Conservation (phyloP, 2,797 vertebrate genomes). For the Pantherophis vulpinus region DNA sequence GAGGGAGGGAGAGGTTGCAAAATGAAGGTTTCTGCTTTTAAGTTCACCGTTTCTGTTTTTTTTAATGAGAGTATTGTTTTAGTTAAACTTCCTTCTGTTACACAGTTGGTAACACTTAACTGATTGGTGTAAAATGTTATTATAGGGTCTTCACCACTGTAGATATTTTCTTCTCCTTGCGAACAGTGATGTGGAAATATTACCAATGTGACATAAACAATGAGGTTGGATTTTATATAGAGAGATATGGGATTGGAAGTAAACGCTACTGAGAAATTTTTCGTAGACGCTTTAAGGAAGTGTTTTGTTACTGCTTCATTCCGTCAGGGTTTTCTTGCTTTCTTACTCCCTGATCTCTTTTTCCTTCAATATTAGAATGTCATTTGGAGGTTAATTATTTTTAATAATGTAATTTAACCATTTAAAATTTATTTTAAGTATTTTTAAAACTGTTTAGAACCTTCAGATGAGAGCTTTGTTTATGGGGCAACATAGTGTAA, state of each 20-base stretch:
- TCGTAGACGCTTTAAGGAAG: background rate
- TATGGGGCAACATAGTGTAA: background rate
- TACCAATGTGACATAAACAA: background rate
- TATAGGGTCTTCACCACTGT: background rate
- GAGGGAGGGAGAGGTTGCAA: background rate
- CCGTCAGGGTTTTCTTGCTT: background rate
- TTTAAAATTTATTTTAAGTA: background rate
- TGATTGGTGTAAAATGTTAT: background rate
- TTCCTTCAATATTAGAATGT: no score
- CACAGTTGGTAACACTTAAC: background rate
- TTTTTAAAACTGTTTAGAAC: background rate
- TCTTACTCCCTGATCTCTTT: background rate
- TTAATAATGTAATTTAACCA: background rate
- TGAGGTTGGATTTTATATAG: background rate
- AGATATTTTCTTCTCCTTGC: background rate
- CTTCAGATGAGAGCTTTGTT: background rate
- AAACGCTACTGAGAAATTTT: background rate
- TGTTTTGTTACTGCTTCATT: background rate
- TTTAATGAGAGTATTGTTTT: background rate
- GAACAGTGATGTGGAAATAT: background rate
- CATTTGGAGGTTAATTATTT: background rate
- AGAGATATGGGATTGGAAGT: background rate
- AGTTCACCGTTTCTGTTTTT: background rate
- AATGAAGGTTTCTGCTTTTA: background rate
- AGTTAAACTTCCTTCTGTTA: background rate